Conservation (phyloP, 1,140 invertebrate species). For the Brachionus plicatilis region DNA sequence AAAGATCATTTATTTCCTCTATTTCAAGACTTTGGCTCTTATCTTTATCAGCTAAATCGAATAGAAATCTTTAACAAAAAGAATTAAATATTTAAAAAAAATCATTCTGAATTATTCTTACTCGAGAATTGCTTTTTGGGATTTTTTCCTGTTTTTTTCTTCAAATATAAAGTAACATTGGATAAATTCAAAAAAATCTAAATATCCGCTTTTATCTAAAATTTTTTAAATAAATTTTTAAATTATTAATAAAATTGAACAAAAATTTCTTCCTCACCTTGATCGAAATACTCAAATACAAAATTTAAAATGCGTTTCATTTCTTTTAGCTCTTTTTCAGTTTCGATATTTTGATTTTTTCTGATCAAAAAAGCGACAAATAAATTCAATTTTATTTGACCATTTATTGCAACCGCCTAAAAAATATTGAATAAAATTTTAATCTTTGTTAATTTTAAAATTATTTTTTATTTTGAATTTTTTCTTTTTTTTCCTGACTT, state of each 20-base stretch:
- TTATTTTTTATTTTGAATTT: background rate
- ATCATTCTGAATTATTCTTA: background rate
- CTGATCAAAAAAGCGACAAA: background rate
- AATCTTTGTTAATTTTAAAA: too few relatives aligned
- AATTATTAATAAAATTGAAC: background rate
- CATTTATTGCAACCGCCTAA: background rate
- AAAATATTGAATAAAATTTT: background rate
- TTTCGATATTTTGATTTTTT: background rate
- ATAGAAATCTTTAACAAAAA: background rate
- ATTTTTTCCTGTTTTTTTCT: background rate
- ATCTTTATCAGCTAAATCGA: background rate
- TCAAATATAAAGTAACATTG: slow-evolving; percentile 9
- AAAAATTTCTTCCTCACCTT: background rate
- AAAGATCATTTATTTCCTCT: background rate
- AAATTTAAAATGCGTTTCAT: background rate
- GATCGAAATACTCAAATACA: background rate
- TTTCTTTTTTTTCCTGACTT: too few relatives aligned
- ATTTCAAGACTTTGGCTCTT: background rate
- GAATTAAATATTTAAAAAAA: background rate
- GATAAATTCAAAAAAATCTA: background rate
- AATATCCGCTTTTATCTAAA: background rate
- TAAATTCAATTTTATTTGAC: background rate
- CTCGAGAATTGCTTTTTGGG: background rate
- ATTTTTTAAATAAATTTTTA: background rate
- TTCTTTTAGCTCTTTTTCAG: background rate